Base-by-base conservation (phyloP, 1,140 invertebrate genomes). In the Zaprionus taronus region DNA sequence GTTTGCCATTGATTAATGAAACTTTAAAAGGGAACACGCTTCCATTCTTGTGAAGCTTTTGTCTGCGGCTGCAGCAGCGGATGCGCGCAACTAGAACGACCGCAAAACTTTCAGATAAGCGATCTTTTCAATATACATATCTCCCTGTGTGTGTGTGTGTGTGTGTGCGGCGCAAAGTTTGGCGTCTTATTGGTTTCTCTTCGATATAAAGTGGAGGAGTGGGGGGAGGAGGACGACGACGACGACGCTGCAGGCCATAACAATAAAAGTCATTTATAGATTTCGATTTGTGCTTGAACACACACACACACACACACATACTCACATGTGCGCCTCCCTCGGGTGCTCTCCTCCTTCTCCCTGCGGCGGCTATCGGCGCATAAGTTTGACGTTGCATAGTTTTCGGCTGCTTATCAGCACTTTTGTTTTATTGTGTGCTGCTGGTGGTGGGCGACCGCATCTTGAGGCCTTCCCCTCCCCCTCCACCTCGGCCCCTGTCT, bases 201-300 rank as follows among this genome's bases (percentile, higher is more conserved):
- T 65, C 53, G 66, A 58, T 56, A 36, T 56, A 17, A 47, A 53
- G 79, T 56, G 67, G 7, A 31, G 58, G 55, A 53, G 60, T 36
- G 26, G 12, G 47, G 20, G 24, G 36, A 62, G n/a, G 9, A n/a
- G 26, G 20, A 56, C 55, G 62, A 64, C 20, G 26, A 63, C 66
- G 63, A 38, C 66, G 77, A 38, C 80, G 83, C 83, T 77, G 58
- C 85, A 76, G 83, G 83, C 83, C 58, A 87, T 87, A 87, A 87
- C 85, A 87, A 87, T 87, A 87, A 87, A 87, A 87, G 83, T 89
- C 83, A 87, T 87, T 87, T 87, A 87, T 89, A 87, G 83, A 87
- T 87, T 87, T 87, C 83, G 83, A 87, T 87, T 85, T 89, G 72
- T 71, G 34, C n/a, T 15, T 41, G 0, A 41, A 41, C 38, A 41